phyloP scores from a whole-genome alignment of 2,888 invertebrate species.

The Coenonympha arcania region DNA sequence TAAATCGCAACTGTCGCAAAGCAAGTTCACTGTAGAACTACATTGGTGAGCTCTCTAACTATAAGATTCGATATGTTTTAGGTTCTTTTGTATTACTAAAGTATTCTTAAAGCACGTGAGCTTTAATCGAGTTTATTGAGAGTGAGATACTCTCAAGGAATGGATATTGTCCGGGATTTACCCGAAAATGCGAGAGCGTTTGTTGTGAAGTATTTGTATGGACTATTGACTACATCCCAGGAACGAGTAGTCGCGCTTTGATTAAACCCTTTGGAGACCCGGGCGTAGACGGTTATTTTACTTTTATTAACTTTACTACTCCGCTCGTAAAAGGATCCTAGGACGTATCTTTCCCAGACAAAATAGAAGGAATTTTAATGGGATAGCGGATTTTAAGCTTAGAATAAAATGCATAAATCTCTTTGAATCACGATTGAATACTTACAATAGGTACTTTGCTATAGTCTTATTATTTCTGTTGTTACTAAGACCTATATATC shows the following conservation, averaged over 20 bases:
- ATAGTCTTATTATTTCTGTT: too few relatives aligned
- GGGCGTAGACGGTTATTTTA: conserved; percentile 45
- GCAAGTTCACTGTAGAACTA: too few relatives aligned
- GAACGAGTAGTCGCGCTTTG: conserved; percentile 52
- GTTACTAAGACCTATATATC: too few relatives aligned
- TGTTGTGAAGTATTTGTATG: conserved; percentile 35
- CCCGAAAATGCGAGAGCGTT: conserved; percentile 17
- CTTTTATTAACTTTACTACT: conserved; percentile 50
- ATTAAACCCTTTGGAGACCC: conserved; percentile 59
- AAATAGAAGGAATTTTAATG: conserved; percentile 11
- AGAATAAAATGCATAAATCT: background rate
- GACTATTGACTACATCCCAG: conserved; percentile 54
- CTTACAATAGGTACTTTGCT: too few relatives aligned
- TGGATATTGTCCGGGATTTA: conserved; percentile 6
- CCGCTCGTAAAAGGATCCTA: conserved; percentile 40
- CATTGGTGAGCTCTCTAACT: too few relatives aligned
- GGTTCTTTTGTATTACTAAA: too few relatives aligned
- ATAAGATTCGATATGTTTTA: too few relatives aligned
- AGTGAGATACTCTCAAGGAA: background rate
- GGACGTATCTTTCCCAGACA: conserved; percentile 9
- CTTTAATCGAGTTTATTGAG: too few relatives aligned
- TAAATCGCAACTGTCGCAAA: too few relatives aligned
- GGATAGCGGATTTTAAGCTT: conserved; percentile 9
- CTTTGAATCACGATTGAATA: background rate
- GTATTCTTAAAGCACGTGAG: too few relatives aligned